phyloP scores from a whole-genome alignment of 2,113 vertebrate species.

The Trogon surrucura region DNA sequence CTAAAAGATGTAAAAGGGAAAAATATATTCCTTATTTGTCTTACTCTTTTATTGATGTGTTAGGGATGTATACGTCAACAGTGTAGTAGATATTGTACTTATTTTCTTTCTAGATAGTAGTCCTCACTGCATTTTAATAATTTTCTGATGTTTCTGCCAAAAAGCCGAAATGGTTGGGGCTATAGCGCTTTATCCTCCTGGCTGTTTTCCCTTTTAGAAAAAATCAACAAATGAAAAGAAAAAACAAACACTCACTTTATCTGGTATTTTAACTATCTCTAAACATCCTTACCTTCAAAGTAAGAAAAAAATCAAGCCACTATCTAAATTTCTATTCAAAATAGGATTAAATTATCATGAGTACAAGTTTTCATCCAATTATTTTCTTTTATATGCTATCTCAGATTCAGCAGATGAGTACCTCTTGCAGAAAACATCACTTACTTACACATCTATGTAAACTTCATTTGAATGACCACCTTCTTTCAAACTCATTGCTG shows the following conservation, averaged over 20 bases:
- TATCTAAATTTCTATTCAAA: not conserved
- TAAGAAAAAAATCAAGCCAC: not conserved
- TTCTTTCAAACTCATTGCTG: not conserved
- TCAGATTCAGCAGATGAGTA: not conserved
- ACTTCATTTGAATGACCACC: not conserved
- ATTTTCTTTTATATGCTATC: not conserved
- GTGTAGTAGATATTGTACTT: not conserved
- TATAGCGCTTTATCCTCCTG: not conserved
- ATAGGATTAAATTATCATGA: not conserved
- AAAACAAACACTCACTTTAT: not conserved
- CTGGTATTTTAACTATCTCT: not conserved
- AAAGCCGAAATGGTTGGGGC: not conserved
- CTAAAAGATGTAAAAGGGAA: not conserved
- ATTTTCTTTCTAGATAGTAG: not conserved
- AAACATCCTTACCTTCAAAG: not conserved
- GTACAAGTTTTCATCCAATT: not conserved
- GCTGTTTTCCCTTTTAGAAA: not conserved
- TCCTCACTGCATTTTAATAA: not conserved
- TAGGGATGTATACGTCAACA: not conserved
- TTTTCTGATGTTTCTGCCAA: not conserved
- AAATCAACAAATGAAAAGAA: not conserved
- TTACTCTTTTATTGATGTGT: not conserved
- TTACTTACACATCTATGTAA: not conserved
- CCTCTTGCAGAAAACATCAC: not conserved
- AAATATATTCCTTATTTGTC: not conserved